phyloP scores from a whole-genome alignment of 2,797 vertebrate species.

The Chaetophractus vellerosus region DNA sequence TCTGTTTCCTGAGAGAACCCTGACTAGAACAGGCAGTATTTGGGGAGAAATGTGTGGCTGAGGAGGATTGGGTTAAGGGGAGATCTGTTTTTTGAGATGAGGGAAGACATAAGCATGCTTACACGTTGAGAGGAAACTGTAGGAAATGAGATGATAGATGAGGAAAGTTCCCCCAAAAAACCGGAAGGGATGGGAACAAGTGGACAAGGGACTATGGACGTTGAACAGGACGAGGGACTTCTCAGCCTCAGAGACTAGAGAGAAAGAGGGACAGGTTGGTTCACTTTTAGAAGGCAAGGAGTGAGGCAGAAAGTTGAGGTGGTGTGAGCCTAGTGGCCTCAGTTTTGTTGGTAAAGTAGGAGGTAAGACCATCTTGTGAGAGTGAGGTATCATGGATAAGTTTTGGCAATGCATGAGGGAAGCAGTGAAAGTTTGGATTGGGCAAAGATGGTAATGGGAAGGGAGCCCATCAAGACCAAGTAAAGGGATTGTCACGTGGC shows the following conservation, averaged over 20 bases:
- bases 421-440: neutral
- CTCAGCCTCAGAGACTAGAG: conserved; percentile 9
- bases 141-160: neutral
- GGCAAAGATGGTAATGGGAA: neutral
- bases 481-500: neutral
- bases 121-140: neutral
- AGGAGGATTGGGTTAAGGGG: neutral
- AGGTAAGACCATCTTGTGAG: neutral
- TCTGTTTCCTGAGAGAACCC: too few relatives aligned
- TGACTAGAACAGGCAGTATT: too few relatives aligned
- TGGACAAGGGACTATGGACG: neutral
- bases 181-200: neutral
- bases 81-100: neutral
- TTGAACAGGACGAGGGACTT: neutral
- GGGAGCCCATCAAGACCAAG: neutral
- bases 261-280: neutral
- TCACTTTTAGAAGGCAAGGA: neutral
- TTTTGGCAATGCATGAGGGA: conserved; percentile 29
- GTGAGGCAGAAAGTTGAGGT: neutral
- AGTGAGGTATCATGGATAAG: neutral
- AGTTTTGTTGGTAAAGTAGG: conserved; percentile 1
- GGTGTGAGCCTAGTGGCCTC: neutral
- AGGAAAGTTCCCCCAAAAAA: neutral
- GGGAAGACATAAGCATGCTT: neutral
- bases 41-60: neutral